A percentile compares a stretch with the other conserved stretches of the same genome.
These are phyloP conservation scores for Willisornis vidua DNA, from an alignment of 2,113 vertebrate species.

Conservation along the genomic window DNA sequence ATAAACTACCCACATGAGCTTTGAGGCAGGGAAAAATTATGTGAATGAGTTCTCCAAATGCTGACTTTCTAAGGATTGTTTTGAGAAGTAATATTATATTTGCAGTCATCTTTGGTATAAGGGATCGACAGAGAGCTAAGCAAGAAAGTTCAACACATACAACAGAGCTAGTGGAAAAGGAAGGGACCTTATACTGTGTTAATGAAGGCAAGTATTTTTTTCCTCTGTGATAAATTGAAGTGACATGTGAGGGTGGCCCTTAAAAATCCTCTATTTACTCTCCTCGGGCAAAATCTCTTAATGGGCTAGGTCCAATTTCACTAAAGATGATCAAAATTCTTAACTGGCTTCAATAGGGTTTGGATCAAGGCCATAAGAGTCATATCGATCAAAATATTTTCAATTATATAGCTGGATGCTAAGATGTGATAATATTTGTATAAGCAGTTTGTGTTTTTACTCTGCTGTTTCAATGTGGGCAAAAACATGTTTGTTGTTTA, in stretches of 20 bases:
- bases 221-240: conserved; percentile 10
- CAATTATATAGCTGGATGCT: neutral
- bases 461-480: neutral
- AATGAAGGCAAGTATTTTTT: conserved; percentile 27
- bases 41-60: conserved; percentile 58
- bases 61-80: conserved; percentile 29
- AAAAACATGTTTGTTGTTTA: neutral
- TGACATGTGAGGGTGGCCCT: neutral
- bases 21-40: conserved; percentile 36
- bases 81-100: conserved; percentile 29
- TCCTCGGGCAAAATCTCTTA: neutral
- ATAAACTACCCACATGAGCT: conserved; percentile 36
- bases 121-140: neutral
- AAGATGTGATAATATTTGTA: neutral
- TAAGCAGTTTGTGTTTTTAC: neutral
- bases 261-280: conserved; percentile 43
- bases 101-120: neutral
- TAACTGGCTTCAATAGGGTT: conserved; percentile 14
- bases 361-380: neutral
- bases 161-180: neutral
- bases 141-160: neutral
- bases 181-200: neutral
- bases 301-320: neutral
- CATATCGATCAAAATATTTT: neutral
- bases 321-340: neutral